These are phyloP conservation scores for Bos javanicus DNA, from an alignment of 2,113 vertebrate species.

Conservation along the genomic window DNA sequence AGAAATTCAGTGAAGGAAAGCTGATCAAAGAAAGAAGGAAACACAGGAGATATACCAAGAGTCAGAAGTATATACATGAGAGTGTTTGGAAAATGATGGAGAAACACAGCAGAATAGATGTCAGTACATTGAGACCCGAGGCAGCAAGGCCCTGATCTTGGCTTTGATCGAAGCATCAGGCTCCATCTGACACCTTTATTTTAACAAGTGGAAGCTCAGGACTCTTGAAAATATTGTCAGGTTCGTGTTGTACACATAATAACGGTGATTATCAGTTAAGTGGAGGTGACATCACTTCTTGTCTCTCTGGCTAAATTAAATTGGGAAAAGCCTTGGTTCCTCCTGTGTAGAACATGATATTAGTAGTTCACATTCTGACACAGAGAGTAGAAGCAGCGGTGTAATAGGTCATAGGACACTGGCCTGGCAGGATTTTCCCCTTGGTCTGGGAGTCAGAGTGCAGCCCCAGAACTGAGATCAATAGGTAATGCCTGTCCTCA, in stretches of 20 bases:
- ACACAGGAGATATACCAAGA: too few relatives aligned
- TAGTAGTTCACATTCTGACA: neutral
- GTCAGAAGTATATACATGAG: neutral
- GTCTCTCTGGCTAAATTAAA: neutral
- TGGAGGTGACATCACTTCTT: neutral
- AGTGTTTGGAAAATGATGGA: neutral
- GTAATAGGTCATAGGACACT: fast-evolving
- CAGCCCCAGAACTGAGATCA: neutral
- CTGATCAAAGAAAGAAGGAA: neutral
- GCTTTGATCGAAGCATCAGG: neutral
- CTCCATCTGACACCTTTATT: neutral
- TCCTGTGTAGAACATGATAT: neutral
- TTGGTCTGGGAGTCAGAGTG: fast-evolving
- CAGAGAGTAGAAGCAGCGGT: fast-evolving
- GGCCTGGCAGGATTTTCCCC: neutral
- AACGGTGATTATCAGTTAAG: neutral
- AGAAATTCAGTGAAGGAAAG: neutral
- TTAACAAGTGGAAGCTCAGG: neutral
- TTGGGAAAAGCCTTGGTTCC: neutral
- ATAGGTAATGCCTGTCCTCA: fast-evolving
- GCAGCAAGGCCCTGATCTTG: neutral
- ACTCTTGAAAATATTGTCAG: neutral
- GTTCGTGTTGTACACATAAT: neutral
- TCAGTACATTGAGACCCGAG: fast-evolving
- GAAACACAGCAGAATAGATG: neutral